These are phyloP conservation scores for Agelastica alni DNA, from an alignment of 2,888 invertebrate genomes.

Conservation along the genomic window DNA sequence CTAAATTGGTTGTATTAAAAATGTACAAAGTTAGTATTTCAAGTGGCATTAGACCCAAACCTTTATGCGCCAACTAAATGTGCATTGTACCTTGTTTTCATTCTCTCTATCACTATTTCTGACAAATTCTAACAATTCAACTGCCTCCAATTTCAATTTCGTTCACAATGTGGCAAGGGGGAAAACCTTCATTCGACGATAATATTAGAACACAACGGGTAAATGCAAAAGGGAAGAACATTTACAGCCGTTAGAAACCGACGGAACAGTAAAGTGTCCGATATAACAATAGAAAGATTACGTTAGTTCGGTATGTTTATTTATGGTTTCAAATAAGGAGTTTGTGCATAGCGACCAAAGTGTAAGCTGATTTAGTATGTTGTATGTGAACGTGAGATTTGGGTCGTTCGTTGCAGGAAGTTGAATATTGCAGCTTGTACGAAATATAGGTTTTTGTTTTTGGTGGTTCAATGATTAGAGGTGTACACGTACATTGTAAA, in stretches of 20 bases:
- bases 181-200: constrained; percentile 21
- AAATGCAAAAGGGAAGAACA: constrained; percentile 22
- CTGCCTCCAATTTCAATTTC: constrained; percentile 28
- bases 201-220: constrained; percentile 26
- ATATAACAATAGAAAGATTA: constrained; percentile 44
- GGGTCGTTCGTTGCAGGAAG: not conserved
- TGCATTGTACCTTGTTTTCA: constrained; percentile 10
- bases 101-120: constrained; percentile 18
- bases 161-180: constrained; percentile 27
- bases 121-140: constrained; percentile 25
- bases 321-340: constrained; percentile 36
- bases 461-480: too few species aligned
- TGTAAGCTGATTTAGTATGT: constrained; percentile 7
- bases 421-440: not conserved
- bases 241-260: constrained; percentile 15
- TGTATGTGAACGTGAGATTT: not conserved
- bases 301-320: constrained; percentile 38
- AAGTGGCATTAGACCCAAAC: constrained; percentile 11
- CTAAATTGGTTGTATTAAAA: constrained; percentile 4
- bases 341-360: constrained; percentile 15
- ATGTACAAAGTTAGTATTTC: constrained; percentile 4
- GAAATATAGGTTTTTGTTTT: too few species aligned
- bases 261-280: constrained; percentile 36
- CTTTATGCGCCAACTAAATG: constrained; percentile 1
- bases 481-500: too few species aligned